A percentile compares a stretch with the other conserved stretches of the same genome.
Evolutionary conservation across 1,140 invertebrate genomes (phyloP).

Genomic region (Octopus bimaculoides): DNA sequence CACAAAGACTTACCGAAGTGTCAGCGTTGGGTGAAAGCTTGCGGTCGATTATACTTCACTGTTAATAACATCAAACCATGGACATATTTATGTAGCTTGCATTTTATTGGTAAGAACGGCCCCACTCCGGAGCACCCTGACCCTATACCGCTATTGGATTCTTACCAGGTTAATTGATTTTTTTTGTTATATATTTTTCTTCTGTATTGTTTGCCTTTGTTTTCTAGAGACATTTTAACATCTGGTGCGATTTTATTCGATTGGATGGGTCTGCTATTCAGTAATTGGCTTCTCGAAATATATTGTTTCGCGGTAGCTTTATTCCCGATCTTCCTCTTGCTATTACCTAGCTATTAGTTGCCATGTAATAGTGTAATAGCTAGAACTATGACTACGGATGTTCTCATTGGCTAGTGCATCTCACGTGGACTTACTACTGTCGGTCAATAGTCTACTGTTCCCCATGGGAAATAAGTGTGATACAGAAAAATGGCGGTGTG

Average conservation of each 20-base stretch:
- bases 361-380: background rate
- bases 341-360: background rate
- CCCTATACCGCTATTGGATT: slow-evolving; percentile 22
- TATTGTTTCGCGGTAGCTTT: background rate
- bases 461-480: background rate
- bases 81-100: slow-evolving; percentile 27
- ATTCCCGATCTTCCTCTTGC: background rate
- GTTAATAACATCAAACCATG: slow-evolving; percentile 20
- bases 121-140: slow-evolving; percentile 28
- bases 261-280: no score
- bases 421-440: background rate
- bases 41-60: slow-evolving; percentile 22
- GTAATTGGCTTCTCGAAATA: background rate
- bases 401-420: background rate
- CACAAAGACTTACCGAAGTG: slow-evolving; percentile 19
- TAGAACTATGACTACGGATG: background rate
- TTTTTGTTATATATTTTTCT: background rate
- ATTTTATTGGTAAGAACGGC: slow-evolving; percentile 29
- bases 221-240: no score
- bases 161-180: background rate
- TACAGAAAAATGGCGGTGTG: no score
- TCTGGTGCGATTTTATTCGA: no score
- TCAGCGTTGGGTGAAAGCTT: slow-evolving; percentile 22
- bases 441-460: slow-evolving; percentile 8
- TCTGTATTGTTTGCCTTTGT: background rate